phyloP scores from a whole-genome alignment of 2,113 vertebrate genomes.

The Gavia stellata region DNA sequence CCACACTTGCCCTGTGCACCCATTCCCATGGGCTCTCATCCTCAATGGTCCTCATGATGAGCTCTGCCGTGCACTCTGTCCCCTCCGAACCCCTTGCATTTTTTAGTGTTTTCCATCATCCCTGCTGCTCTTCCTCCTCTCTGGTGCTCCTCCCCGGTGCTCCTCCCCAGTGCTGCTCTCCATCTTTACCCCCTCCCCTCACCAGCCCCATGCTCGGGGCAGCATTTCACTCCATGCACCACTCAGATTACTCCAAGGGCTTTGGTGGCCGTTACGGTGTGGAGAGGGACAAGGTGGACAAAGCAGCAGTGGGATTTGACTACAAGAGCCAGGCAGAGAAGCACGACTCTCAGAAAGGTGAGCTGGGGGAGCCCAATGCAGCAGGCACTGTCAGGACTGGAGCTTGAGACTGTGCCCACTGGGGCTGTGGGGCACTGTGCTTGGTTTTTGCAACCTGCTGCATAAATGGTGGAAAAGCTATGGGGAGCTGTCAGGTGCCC shows the following conservation, averaged over 20 bases:
- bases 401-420: background rate
- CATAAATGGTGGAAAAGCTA: background rate
- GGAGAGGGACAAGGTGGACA: conserved; percentile 85
- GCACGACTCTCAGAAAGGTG: conserved; percentile 87
- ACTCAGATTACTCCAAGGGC: conserved; percentile 83
- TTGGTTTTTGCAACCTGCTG: background rate
- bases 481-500: background rate
- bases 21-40: background rate
- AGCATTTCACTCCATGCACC: background rate
- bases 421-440: background rate
- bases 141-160: background rate
- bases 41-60: background rate
- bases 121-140: background rate
- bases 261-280: conserved; percentile 89
- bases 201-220: background rate
- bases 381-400: background rate
- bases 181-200: background rate
- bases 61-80: background rate
- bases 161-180: background rate
- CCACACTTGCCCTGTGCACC: background rate
- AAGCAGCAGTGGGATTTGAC: conserved; percentile 84
- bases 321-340: conserved; percentile 86
- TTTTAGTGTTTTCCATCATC: background rate
- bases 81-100: background rate
- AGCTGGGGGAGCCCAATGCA: background rate